These are phyloP conservation scores for Liodrosophila aerea DNA, from an alignment of 2,888 invertebrate genomes.

Conservation along the genomic window DNA sequence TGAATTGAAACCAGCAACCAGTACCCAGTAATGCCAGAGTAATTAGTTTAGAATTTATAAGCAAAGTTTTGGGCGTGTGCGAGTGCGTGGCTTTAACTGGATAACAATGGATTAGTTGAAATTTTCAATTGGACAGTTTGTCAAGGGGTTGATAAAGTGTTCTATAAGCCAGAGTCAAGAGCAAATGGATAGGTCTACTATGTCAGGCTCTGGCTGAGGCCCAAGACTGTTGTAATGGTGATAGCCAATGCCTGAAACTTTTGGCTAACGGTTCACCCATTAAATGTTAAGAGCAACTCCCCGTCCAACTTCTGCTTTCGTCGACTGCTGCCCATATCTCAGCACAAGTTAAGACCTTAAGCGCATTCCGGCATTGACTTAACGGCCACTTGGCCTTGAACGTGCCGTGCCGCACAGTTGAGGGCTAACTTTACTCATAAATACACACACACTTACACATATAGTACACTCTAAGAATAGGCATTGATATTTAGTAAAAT, in stretches of 20 bases:
- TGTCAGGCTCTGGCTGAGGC: not conserved
- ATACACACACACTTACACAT: conserved; percentile 30
- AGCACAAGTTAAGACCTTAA: conserved; percentile 57
- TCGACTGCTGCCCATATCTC: conserved; percentile 16
- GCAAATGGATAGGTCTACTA: conserved; percentile 5
- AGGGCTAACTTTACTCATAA: conserved; percentile 58
- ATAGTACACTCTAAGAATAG: no score
- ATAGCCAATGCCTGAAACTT: conserved; percentile 10
- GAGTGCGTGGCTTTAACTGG: conserved; percentile 31
- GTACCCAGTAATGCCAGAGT: no score
- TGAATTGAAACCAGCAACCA: not conserved
- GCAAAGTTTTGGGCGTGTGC: conserved; percentile 6
- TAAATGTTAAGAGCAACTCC: conserved; percentile 12
- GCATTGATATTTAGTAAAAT: no score
- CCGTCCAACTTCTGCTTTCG: not conserved
- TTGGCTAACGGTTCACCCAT: conserved; percentile 4
- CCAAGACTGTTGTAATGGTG: conserved; percentile 10
- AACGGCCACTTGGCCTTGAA: conserved; percentile 49
- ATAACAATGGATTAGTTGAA: conserved; percentile 52
- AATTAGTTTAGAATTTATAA: conserved; percentile 55
- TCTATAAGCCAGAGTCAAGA: conserved; percentile 9
- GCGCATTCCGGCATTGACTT: conserved; percentile 55
- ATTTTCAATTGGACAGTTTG: conserved; percentile 37
- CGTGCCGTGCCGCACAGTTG: conserved; percentile 9
- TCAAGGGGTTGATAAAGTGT: conserved; percentile 8